Base-by-base conservation (phyloP, 2,797 vertebrate genomes). In the Petrocephalus schoutedeni region DNA sequence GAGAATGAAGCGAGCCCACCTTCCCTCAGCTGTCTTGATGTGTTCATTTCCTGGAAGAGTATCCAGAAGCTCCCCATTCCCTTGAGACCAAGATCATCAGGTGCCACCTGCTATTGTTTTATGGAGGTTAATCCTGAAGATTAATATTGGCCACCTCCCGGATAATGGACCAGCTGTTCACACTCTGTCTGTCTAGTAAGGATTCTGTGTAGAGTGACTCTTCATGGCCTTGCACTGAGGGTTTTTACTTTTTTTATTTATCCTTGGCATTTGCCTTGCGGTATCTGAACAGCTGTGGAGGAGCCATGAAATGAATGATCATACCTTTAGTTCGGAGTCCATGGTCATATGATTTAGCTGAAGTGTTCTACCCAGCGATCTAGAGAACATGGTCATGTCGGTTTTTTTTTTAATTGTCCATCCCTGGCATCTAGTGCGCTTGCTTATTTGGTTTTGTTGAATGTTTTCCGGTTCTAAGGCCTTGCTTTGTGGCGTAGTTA, bases 11-110 rank as follows among this genome's bases (percentile, higher is more conserved):
- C 16, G 28, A 71, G 64, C 32, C 64, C 64, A 71, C 64, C 5
- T 36, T 32, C 64, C 64, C 4, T n/a, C 32, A 74, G 4, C 32
- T 59, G 85, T 91, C 88, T 89, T 88, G 88, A 89, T 74, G 86
- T 92, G 90, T 92, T 93, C 92, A 91, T 93, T 93, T 92, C 92
- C 91, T 93, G 86, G 85, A 87, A 92, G 90, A 91, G 91, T 90
- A 91, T 87, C 67, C 91, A 87, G 88, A 89, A 77, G 87, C 89
- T 92, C 90, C 90, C 89, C 92, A 91, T 91, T 92, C 90, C 91
- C 92, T 86, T 89, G 90, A 89, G 90, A 91, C 90, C 91, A 89
- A 59, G 56, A 41, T 86, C 28, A n/a, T 64, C 56, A 59, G 56
- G 36, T n/a, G 57, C 36, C 56, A 59, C 57, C 54, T n/a, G 56